Conservation (phyloP, 2,797 vertebrate species). For the Amblyraja radiata region DNA sequence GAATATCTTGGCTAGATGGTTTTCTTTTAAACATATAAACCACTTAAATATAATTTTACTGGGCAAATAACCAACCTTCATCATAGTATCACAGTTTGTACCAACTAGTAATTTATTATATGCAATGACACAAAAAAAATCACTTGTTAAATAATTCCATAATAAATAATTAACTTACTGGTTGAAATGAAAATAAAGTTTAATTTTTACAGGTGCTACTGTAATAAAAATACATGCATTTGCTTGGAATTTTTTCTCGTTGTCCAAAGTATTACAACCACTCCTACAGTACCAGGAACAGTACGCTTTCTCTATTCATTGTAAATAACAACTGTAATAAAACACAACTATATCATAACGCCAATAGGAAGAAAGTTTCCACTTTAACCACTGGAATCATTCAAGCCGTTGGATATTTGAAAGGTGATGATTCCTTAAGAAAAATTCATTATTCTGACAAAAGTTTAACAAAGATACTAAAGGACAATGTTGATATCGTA, state of each 20-base stretch:
- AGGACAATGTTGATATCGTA: not conserved
- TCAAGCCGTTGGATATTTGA: not conserved
- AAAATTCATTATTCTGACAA: not conserved
- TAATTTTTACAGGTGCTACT: constrained; percentile 69
- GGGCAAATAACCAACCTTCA: constrained; percentile 20
- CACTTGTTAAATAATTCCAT: constrained; percentile 57
- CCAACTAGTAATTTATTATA: constrained; percentile 46
- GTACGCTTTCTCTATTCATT: not conserved
- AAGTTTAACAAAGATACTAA: constrained; percentile 11
- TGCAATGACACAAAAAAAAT: constrained; percentile 57
- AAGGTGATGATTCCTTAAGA: not conserved
- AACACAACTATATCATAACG: not conserved
- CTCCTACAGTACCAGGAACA: not conserved
- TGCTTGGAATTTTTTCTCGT: constrained; percentile 56
- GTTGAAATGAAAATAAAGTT: constrained; percentile 73
- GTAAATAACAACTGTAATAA: not conserved
- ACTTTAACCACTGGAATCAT: constrained; percentile 3
- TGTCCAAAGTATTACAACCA: not conserved
- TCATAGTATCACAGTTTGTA: constrained; percentile 3
- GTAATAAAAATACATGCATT: constrained; percentile 76
- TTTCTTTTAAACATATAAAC: constrained; percentile 12
- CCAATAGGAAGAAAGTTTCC: not conserved
- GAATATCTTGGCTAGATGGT: constrained; percentile 16
- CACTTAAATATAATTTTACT: constrained; percentile 33
- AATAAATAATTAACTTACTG: constrained; percentile 62